Evolutionary conservation across 1,140 invertebrate genomes (phyloP).

Genomic region (Nephotettix cincticeps): DNA sequence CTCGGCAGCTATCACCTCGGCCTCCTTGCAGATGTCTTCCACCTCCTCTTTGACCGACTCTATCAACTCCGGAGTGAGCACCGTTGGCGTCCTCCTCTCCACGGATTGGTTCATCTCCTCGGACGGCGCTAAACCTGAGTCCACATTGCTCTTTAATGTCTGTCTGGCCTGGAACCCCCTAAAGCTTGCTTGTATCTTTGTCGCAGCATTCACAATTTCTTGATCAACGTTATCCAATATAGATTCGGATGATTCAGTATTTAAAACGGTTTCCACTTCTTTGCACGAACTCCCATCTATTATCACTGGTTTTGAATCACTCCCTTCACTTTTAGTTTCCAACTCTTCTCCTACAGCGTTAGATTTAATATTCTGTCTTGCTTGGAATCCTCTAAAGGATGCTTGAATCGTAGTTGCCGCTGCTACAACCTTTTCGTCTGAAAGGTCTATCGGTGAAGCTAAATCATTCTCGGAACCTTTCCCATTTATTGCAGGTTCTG

Average conservation of each 20-base stretch:
- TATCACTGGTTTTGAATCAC: not conserved
- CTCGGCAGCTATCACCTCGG: slow-evolving; percentile 29
- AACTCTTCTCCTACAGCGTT: not conserved
- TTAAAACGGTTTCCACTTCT: not conserved
- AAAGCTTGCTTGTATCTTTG: slow-evolving; percentile 48
- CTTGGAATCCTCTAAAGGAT: slow-evolving; percentile 35
- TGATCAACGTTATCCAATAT: slow-evolving; percentile 24
- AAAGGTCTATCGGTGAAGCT: not conserved
- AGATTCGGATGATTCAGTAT: slow-evolving; percentile 11
- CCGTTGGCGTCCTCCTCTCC: slow-evolving; percentile 1
- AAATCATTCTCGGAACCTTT: not conserved
- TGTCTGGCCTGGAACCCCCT: slow-evolving; percentile 57
- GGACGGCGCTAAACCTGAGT: not conserved
- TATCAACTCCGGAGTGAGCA: slow-evolving; percentile 26
- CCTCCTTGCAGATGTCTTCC: slow-evolving; percentile 39
- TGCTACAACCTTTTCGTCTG: slow-evolving; percentile 10
- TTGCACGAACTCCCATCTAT: not conserved
- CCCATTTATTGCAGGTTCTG: not conserved
- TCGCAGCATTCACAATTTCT: slow-evolving; percentile 38
- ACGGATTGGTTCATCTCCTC: not conserved
- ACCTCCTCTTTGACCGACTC: slow-evolving; percentile 33
- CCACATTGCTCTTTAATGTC: slow-evolving; percentile 2
- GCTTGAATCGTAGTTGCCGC: slow-evolving; percentile 39
- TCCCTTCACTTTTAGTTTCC: not conserved
- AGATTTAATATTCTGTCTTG: slow-evolving; percentile 28